Evolutionary conservation across 2,888 invertebrate species (phyloP).

Genomic region (Aleiodes testaceus): DNA sequence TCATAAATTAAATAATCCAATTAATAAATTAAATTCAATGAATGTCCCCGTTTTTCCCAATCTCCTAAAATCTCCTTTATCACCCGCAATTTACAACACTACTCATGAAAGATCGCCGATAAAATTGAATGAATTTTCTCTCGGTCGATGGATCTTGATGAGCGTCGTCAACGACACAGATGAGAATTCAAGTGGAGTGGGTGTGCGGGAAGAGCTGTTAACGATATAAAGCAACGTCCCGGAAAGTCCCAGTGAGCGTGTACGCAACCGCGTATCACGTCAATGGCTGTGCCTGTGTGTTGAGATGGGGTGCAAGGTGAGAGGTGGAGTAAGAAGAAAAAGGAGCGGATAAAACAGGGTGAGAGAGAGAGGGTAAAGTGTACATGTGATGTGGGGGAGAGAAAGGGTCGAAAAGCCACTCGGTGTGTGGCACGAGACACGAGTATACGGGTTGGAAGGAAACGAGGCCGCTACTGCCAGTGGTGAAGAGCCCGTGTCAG

Average conservation of each 20-base stretch:
- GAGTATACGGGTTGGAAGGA: constrained; percentile 38
- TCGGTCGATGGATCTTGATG: constrained; percentile 51
- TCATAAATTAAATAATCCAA: no score
- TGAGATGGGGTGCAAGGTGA: neutral
- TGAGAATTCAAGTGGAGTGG: constrained; percentile 36
- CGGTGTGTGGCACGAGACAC: constrained; percentile 40
- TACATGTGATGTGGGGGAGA: neutral
- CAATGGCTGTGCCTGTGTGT: constrained; percentile 2
- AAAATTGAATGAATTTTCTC: constrained; percentile 52
- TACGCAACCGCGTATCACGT: constrained; percentile 42
- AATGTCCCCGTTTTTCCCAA: no score
- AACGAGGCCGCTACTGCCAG: constrained; percentile 33
- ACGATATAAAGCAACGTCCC: constrained; percentile 52
- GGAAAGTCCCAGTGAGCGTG: constrained; percentile 41
- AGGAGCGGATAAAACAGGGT: neutral
- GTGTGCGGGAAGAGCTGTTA: constrained; percentile 50
- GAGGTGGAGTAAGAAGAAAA: neutral
- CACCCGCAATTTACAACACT: neutral
- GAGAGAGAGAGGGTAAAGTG: constrained; percentile 13
- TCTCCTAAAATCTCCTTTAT: constrained; percentile 11
- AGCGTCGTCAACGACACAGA: constrained; percentile 47
- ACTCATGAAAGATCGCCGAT: constrained; percentile 17
- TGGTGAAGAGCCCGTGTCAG: constrained; percentile 47
- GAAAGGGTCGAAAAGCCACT: constrained; percentile 39
- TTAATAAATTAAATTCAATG: no score